Conservation (phyloP, 1,140 invertebrate genomes). For the Sitodiplosis mosellana region DNA sequence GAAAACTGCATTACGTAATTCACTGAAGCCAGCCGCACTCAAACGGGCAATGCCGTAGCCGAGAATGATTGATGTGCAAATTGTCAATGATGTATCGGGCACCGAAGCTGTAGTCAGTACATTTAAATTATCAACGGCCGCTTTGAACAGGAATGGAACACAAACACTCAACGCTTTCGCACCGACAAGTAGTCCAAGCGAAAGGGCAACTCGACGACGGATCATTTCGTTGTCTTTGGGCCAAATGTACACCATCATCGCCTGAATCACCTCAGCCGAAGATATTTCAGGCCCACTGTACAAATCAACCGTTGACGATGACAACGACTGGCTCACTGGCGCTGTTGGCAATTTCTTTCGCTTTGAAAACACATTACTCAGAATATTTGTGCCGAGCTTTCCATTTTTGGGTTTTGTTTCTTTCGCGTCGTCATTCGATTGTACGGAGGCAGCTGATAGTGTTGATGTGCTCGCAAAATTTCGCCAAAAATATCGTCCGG, state of each 20-base stretch:
- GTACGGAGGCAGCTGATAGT: no score
- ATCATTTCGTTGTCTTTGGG: conserved; percentile 45
- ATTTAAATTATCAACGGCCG: conserved; percentile 80
- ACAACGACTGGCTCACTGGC: conserved; percentile 42
- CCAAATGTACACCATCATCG: conserved; percentile 90
- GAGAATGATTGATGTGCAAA: conserved; percentile 62
- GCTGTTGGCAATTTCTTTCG: conserved; percentile 12
- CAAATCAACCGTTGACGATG: conserved; percentile 26
- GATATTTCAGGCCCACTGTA: conserved; percentile 43
- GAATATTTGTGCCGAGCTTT: conserved; percentile 2
- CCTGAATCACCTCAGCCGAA: conserved; percentile 61
- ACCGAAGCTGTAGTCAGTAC: conserved; percentile 47
- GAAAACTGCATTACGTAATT: conserved; percentile 94
- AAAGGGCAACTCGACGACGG: conserved; percentile 29
- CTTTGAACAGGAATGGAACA: conserved; percentile 96
- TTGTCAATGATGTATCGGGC: conserved; percentile 48
- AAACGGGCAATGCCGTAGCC: conserved; percentile 89
- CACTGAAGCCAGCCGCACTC: conserved; percentile 82
- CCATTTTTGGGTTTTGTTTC: not conserved
- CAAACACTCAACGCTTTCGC: conserved; percentile 79
- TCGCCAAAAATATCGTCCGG: no score
- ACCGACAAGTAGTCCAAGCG: conserved; percentile 57
- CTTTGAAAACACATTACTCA: conserved; percentile 2
- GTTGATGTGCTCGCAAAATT: no score
- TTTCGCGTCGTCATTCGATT: not conserved